Conservation (phyloP, 2,113 vertebrate species). For the Nycticebus coucang region DNA sequence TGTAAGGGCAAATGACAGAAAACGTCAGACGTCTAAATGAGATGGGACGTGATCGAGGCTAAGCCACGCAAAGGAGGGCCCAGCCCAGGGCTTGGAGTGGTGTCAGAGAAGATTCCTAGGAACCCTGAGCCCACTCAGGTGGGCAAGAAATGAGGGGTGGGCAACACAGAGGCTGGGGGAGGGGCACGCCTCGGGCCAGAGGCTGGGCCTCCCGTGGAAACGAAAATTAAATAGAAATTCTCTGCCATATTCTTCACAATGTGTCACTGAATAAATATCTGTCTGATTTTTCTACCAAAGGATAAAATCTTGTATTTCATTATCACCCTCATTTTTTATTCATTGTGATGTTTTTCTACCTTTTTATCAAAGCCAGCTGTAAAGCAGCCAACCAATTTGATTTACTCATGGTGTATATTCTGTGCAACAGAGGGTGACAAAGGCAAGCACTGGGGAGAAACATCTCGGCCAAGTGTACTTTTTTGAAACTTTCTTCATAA, state of each 20-base stretch:
- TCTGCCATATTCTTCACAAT: neutral
- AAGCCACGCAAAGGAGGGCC: neutral
- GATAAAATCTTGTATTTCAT: neutral
- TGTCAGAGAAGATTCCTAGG: neutral
- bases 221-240: neutral
- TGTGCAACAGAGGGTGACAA: neutral
- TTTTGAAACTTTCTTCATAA: neutral
- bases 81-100: accelerated
- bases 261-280: neutral
- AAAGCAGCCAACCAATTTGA: accelerated
- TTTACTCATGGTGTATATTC: neutral
- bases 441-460: neutral
- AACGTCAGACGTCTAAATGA: neutral
- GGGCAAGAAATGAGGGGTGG: neutral
- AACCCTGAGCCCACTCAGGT: accelerated
- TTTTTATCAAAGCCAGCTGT: neutral
- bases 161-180: accelerated
- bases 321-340: neutral
- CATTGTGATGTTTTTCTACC: neutral
- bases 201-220: neutral
- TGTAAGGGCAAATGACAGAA: neutral
- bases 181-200: accelerated
- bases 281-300: neutral
- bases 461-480: neutral
- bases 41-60: neutral